Base-by-base conservation (phyloP, 2,113 vertebrate genomes). In the Epinephelus moara region DNA sequence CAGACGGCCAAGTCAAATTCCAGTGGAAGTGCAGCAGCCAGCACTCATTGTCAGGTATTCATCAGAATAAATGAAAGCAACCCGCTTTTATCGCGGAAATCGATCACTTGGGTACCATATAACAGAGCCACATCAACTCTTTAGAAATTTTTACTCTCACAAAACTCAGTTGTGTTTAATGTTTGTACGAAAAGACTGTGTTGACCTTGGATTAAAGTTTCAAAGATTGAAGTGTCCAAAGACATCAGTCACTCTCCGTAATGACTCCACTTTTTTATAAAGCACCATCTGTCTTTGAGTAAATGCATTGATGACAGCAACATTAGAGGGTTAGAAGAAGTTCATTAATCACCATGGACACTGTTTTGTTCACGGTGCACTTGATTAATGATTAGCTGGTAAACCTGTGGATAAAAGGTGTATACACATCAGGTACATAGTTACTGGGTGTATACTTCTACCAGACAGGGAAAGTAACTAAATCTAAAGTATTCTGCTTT, bases 191-290 rank as follows among this genome's bases (percentile, higher is more conserved):
- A 81, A 70, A 69, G 27, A 70, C 62, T 50, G 9, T 23, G 67
- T 64, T 81, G 64, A 84, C 77, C 80, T 78, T 88, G 80, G 50
- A 59, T 88, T 53, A 57, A 53, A 55, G 18, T 67, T 75, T 21
- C 10, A 25, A 49, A 70, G 74, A 57, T 2, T 63, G 15, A 73
- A 78, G 50, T 55, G 45, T 68, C 25, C n/a, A 49, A 30, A 27
- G 33, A 62, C 57, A 78, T 80, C 57, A 70, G 67, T 86, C 74
- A 71, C 63, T 75, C 52, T 72, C 23, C 50, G 70, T 64, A 63
- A 83, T 63, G 45, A 64, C 67, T 71, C 15, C 14, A 61, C 47
- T 77, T 70, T 56, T 52, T n/a, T 53, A 56, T 15, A 67, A 42
- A 85, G 45, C 40, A 14, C 66, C 61, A 49, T 84, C 59, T 52